phyloP scores from a whole-genome alignment of 2,113 vertebrate species.

The Stomatorhinus ivindoensis region DNA sequence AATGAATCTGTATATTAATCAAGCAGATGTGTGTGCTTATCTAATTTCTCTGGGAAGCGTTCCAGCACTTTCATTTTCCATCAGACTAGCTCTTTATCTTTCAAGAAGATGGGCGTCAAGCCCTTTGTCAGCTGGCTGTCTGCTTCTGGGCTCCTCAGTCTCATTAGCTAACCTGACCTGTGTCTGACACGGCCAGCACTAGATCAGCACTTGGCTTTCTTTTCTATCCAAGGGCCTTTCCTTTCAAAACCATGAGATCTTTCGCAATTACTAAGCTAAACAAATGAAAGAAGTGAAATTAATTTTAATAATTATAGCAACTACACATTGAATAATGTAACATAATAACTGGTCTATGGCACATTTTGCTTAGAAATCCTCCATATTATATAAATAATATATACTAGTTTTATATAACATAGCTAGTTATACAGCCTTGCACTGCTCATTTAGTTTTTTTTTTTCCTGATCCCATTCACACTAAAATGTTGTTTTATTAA shows the following conservation, averaged over 20 bases:
- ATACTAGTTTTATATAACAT: neutral
- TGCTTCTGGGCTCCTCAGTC: neutral
- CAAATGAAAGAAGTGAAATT: neutral
- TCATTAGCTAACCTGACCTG: neutral
- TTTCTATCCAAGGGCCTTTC: neutral
- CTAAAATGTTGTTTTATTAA: neutral
- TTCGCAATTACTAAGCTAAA: neutral
- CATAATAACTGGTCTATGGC: neutral
- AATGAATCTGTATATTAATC: slow-evolving; percentile 35
- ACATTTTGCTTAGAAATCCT: neutral
- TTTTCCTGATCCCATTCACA: neutral
- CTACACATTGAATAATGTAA: neutral
- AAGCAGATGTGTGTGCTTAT: slow-evolving; percentile 25
- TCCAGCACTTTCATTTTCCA: slow-evolving; percentile 25
- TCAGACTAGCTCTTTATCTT: slow-evolving; percentile 12
- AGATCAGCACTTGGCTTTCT: neutral
- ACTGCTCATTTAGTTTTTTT: neutral
- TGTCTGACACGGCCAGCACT: neutral
- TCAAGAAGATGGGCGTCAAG: neutral
- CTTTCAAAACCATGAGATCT: neutral
- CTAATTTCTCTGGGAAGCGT: slow-evolving; percentile 28
- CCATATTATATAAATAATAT: neutral
- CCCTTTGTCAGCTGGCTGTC: neutral
- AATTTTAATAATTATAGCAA: neutral
- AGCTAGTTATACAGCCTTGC: neutral